These are phyloP conservation scores for Myotis vivesi DNA, from an alignment of 2,797 vertebrate genomes.

Conservation along the genomic window DNA sequence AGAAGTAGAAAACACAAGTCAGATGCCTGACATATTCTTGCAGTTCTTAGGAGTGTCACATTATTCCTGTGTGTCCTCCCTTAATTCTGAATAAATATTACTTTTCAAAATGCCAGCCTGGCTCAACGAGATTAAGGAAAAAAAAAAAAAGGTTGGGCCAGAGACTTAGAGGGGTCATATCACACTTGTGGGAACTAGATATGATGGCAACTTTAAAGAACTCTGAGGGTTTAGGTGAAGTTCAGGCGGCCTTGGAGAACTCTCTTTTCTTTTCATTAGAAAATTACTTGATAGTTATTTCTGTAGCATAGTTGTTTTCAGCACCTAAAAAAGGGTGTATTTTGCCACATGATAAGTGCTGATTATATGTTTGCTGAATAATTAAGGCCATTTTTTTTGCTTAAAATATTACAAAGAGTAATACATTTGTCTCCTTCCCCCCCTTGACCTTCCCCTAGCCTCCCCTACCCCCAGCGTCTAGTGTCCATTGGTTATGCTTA, in stretches of 20 bases:
- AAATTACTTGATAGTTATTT: neutral
- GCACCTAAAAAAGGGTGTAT: neutral
- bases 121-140: neutral
- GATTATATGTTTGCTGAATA: neutral
- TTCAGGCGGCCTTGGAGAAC: neutral
- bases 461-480: too few relatives aligned
- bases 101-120: neutral
- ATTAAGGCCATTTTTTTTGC: neutral
- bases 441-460: too few relatives aligned
- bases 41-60: neutral
- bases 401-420: too few relatives aligned
- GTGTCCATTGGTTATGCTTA: too few relatives aligned
- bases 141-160: neutral
- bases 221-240: neutral
- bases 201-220: neutral
- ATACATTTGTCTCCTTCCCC: too few relatives aligned
- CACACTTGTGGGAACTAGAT: neutral
- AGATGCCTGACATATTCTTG: neutral
- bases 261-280: neutral
- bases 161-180: neutral
- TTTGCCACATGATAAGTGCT: neutral
- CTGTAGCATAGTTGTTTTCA: neutral
- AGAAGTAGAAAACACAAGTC: neutral
- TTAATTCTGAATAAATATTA: neutral
- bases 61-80: neutral